Conservation (phyloP, 1,140 invertebrate genomes). For the Watersipora subatra region DNA sequence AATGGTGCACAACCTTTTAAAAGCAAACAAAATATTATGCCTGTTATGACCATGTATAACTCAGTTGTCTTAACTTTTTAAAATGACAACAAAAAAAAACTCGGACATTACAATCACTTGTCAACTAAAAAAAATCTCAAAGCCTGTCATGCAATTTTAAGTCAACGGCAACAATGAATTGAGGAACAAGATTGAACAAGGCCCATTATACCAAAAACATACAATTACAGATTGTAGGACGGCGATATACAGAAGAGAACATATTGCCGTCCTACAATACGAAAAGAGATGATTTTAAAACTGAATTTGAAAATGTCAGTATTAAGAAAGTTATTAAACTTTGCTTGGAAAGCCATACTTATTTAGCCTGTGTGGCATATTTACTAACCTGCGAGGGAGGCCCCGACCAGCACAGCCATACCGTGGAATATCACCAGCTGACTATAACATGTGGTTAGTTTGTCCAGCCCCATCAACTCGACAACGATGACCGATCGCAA, state of each 20-base stretch:
- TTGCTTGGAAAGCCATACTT: too few species aligned
- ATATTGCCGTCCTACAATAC: too few species aligned
- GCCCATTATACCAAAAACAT: too few species aligned
- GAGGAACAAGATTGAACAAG: too few species aligned
- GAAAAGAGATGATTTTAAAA: too few species aligned
- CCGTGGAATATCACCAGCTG: slow-evolving; percentile 86
- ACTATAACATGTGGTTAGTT: slow-evolving; percentile 90
- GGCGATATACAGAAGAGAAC: too few species aligned
- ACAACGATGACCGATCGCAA: slow-evolving; percentile 94
- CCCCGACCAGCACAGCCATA: slow-evolving; percentile 66
- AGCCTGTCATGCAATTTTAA: too few species aligned
- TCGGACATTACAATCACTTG: neutral
- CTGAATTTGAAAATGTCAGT: too few species aligned
- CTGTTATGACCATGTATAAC: neutral
- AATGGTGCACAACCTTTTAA: neutral
- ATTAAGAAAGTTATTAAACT: too few species aligned
- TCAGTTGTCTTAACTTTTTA: neutral
- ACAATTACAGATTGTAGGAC: too few species aligned
- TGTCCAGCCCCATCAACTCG: slow-evolving; percentile 83
- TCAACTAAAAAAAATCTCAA: neutral
- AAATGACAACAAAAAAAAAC: neutral
- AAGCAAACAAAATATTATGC: neutral
- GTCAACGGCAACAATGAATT: too few species aligned
- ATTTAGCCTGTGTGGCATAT: slow-evolving; percentile 10
- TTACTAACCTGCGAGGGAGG: slow-evolving; percentile 49